phyloP scores from a whole-genome alignment of 2,113 vertebrate species.

The Corythornis madagascariensis region DNA sequence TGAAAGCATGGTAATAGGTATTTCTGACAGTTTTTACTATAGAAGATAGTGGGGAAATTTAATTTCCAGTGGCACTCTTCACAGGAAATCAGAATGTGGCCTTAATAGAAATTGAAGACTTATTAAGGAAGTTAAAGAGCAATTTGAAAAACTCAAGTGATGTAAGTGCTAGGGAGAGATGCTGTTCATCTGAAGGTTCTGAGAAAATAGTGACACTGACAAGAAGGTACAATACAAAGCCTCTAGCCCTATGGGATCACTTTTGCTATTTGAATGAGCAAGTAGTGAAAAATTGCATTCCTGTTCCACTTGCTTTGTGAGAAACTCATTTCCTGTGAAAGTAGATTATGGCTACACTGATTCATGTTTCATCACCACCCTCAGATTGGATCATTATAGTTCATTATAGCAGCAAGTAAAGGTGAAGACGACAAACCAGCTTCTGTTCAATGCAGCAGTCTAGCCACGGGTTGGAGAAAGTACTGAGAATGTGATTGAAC shows the following conservation, averaged over 20 bases:
- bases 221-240: not conserved
- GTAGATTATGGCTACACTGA: not conserved
- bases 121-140: conserved; percentile 62
- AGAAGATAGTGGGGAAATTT: conserved; percentile 50
- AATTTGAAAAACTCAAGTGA: conserved; percentile 55
- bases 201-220: conserved; percentile 26
- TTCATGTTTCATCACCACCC: not conserved
- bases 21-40: conserved; percentile 1
- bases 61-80: conserved; percentile 36
- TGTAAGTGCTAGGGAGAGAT: conserved; percentile 49
- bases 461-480: not conserved
- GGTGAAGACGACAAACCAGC: not conserved
- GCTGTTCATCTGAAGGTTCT: conserved; percentile 25
- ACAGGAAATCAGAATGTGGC: conserved; percentile 52
- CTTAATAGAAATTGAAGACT: conserved; percentile 61
- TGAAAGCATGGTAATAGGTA: not conserved
- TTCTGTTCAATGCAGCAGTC: not conserved
- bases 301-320: not conserved
- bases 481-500: not conserved
- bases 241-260: not conserved
- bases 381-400: not conserved
- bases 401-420: not conserved
- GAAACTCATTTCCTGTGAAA: conserved; percentile 20
- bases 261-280: conserved; percentile 6
- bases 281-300: conserved; percentile 9